phyloP scores from a whole-genome alignment of 1,140 invertebrate genomes.

The Drosophila pectinifera region DNA sequence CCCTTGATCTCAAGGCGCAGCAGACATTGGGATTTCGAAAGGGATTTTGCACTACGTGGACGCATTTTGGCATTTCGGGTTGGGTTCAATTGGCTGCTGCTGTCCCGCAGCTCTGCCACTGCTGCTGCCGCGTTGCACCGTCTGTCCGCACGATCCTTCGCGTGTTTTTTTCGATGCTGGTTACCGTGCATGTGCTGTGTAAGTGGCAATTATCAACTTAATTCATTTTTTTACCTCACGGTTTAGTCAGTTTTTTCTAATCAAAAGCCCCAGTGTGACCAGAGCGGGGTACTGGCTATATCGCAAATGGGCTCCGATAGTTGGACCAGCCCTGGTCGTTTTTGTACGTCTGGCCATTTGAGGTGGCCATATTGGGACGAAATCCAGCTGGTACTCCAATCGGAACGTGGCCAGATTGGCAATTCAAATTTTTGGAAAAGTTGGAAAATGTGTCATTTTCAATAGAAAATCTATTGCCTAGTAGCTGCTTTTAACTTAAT shows the following conservation, averaged over 20 bases:
- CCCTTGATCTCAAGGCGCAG: conserved; percentile 46
- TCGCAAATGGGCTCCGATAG: no score
- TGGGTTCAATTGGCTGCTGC: not conserved
- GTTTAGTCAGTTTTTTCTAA: conserved; percentile 48
- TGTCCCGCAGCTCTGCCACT: not conserved
- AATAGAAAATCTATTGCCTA: no score
- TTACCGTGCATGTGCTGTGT: conserved; percentile 38
- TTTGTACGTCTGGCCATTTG: no score
- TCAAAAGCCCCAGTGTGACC: conserved; percentile 39
- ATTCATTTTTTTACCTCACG: conserved; percentile 53
- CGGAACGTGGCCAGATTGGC: no score
- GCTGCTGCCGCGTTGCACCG: conserved; percentile 7
- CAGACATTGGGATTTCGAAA: conserved; percentile 21
- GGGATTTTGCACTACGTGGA: conserved; percentile 80
- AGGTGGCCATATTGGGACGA: no score
- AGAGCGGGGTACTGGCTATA: no score
- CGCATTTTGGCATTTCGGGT: conserved; percentile 39
- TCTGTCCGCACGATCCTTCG: conserved; percentile 2
- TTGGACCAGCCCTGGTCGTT: no score
- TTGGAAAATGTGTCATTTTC: no score
- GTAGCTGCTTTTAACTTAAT: no score
- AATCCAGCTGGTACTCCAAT: no score
- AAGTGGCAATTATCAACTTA: conserved; percentile 24
- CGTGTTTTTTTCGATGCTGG: conserved; percentile 3
- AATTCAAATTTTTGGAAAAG: no score